A percentile compares a stretch with the other conserved stretches of the same genome.
Conservation (phyloP, 2,113 vertebrate genomes). For the Saiga tatarica region DNA sequence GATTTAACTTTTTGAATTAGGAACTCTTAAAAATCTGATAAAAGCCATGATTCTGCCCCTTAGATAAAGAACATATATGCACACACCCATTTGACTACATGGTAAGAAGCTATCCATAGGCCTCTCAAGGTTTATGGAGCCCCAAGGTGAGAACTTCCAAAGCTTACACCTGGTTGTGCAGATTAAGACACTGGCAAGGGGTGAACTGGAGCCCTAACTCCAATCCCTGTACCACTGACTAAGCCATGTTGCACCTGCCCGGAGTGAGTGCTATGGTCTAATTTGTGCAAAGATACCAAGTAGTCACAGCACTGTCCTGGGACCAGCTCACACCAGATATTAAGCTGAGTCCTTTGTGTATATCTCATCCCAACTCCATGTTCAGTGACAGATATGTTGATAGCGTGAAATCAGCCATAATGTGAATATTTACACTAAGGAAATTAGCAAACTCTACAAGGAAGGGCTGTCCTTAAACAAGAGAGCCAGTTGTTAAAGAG, state of each 20-base stretch:
- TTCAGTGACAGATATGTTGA: neutral
- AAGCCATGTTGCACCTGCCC: neutral
- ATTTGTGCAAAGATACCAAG: neutral
- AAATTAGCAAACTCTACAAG: conserved; percentile 16
- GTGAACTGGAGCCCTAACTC: neutral
- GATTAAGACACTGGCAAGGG: neutral
- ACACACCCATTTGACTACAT: neutral
- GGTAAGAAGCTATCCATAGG: neutral
- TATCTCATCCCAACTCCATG: neutral
- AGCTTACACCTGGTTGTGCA: neutral
- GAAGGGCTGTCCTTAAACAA: neutral
- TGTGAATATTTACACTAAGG: neutral
- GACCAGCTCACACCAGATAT: neutral
- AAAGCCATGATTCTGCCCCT: neutral
- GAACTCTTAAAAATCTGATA: neutral
- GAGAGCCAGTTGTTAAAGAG: neutral
- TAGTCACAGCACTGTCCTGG: neutral
- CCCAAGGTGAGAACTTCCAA: neutral
- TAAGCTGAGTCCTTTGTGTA: neutral
- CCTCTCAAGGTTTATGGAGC: neutral
- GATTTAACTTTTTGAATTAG: conserved; percentile 18
- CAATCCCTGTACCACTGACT: neutral
- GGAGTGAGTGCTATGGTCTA: neutral
- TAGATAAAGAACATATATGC: neutral
- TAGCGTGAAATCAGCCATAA: neutral